Evolutionary conservation across 2,113 vertebrate genomes (phyloP).

Genomic region (Eudorcas thomsonii): DNA sequence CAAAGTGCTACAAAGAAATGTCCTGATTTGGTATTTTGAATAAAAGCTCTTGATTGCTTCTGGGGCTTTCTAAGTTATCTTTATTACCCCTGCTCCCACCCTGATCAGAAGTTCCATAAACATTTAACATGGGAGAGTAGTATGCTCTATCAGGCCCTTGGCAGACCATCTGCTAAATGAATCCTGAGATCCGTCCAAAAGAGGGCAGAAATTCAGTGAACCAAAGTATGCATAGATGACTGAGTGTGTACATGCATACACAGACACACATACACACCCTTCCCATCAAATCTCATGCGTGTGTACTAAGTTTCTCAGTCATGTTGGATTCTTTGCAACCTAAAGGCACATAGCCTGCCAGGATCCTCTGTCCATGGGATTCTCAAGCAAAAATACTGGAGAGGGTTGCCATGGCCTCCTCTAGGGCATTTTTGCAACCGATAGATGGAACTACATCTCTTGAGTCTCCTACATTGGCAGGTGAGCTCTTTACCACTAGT

Average conservation of each 20-base stretch:
- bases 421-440: not conserved
- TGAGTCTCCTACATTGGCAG: not conserved
- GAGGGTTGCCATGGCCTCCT: not conserved
- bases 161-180: slow-evolving; percentile 3
- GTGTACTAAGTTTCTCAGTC: not conserved
- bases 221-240: not conserved
- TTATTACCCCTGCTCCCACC: not conserved
- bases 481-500: not conserved
- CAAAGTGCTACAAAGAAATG: not conserved
- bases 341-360: not conserved
- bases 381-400: not conserved
- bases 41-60: not conserved
- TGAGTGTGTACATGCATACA: not conserved
- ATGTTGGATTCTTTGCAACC: not conserved
- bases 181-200: not conserved
- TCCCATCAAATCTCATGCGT: not conserved
- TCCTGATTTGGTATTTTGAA: not conserved
- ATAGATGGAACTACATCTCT: not conserved
- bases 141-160: not conserved
- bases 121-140: not conserved
- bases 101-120: not conserved
- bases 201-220: slow-evolving; percentile 11
- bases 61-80: not conserved
- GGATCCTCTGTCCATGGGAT: not conserved
- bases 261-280: not conserved